Evolutionary conservation across 1,140 invertebrate species (phyloP).

Genomic region (Penaeus japonicus): DNA sequence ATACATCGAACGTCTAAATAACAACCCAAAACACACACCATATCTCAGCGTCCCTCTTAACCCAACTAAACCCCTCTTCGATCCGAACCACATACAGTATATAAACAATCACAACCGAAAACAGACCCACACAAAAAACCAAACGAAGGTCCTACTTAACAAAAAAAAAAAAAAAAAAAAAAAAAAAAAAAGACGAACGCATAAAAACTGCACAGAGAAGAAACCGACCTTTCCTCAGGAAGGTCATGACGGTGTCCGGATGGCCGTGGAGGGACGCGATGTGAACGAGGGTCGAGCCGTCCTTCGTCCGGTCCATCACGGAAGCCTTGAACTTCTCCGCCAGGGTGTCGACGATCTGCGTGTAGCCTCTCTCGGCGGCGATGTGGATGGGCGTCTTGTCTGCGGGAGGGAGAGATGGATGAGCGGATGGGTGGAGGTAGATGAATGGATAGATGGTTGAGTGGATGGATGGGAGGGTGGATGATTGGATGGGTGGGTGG

Average conservation of each 20-base stretch:
- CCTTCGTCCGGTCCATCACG: constrained; percentile 91
- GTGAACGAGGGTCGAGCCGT: constrained; percentile 98
- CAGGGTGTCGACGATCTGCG: constrained; percentile 91
- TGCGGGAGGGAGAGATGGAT: constrained; percentile 60
- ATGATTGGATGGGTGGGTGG: background rate
- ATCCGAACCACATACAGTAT: no score
- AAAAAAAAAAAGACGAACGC: no score
- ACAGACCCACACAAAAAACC: no score
- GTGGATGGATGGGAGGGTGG: background rate
- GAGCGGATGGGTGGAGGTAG: no score
- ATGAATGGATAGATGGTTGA: background rate
- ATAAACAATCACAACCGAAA: no score
- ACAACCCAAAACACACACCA: no score
- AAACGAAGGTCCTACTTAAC: no score
- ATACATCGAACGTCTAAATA: no score
- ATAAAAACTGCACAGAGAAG: no score
- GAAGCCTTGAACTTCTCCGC: constrained; percentile 98
- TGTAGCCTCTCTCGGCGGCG: constrained; percentile 96
- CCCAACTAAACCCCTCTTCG: no score
- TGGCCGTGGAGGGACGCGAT: constrained; percentile 96
- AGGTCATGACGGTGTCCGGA: constrained; percentile 97
- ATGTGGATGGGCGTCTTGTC: constrained; percentile 96
- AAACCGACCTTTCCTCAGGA: constrained; percentile 90
- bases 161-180: no score
- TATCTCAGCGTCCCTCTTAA: no score